Evolutionary conservation across 2,888 invertebrate species (phyloP), one percentile per base, ranked within the genome.

Genomic region (Eupithecia abbreviata): DNA sequence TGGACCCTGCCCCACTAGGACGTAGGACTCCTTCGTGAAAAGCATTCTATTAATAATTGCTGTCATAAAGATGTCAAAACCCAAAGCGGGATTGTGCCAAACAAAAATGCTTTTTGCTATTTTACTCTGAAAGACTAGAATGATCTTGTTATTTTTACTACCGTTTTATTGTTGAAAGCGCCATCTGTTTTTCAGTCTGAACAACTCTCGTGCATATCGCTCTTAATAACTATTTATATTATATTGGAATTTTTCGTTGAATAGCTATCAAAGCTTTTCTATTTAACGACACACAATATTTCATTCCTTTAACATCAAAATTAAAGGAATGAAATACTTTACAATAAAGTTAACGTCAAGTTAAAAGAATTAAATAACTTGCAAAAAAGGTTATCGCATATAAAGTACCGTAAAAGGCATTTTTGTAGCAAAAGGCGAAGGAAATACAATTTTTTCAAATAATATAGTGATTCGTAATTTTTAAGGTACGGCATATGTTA

Each of bases 61-160:
- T 58, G 18, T 58, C 10, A 10, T 9, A 58, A 18, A 18, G 0
- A 18, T 58, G 65, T 43, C 55, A 65, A 76, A 71, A 42, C 43
- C 4, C 12, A 41, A 15, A 45, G 13, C 15, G 42, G 45, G 18
- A n/a, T 68, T 58, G 65, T 78, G 71, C 18, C 78, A 82, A 79
- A 75, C 79, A 69, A 80, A 80, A 82, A 78, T 79, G 80, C 66
- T 79, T 67, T 77, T 80, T 79, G 47, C 47, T 47, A 9, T 45
- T 30, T 45, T 66, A 42, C 30, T 10, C 30, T 30, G 10, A 30
- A 4, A 30, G 30, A 62, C 12, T 10, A 18, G 18, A 18, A 58
- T 9, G n/a, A 7, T 58, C 18, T 9, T 9, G 7, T 9, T 58
- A 7, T 58, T 58, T 7, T 55, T 51, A 15, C 51, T 55, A 2